Conservation (phyloP, 2,888 invertebrate species). For the Bedellia somnulentella region DNA sequence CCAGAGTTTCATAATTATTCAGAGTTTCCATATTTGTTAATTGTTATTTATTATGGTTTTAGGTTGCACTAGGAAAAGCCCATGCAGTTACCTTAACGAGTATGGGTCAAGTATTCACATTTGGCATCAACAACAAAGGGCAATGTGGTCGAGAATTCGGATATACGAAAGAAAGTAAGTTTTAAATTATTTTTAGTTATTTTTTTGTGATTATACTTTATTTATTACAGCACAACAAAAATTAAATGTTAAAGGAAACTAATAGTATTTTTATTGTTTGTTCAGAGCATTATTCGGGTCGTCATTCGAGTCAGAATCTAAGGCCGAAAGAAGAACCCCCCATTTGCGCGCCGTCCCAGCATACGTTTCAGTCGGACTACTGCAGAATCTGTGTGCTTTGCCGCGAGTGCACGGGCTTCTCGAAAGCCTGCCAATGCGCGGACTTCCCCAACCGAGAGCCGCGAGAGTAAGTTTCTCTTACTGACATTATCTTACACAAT, state of each 20-base stretch:
- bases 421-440: constrained; percentile 77
- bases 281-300: constrained; percentile 16
- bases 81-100: constrained; percentile 89
- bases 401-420: constrained; percentile 92
- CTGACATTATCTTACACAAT: too few species aligned
- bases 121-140: constrained; percentile 96
- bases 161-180: constrained; percentile 62
- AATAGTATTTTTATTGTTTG: too few species aligned
- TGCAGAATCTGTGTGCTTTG: constrained; percentile 91
- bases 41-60: constrained; percentile 16
- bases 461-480: constrained; percentile 89
- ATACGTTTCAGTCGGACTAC: constrained; percentile 78
- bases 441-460: constrained; percentile 77
- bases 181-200: background rate
- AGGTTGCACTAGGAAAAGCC: constrained; percentile 91
- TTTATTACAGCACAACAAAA: too few species aligned
- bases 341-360: constrained; percentile 69
- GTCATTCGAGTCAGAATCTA: constrained; percentile 15
- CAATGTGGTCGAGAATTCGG: constrained; percentile 91
- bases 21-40: background rate
- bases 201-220: too few species aligned
- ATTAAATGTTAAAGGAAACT: too few species aligned
- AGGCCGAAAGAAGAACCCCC: constrained; percentile 24
- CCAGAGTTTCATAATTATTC: too few species aligned
- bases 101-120: constrained; percentile 90